Percentiles rank a stretch among this genome's conserved stretches.
These are phyloP conservation scores for Tenualosa ilisha DNA, from an alignment of 2,797 vertebrate species.

Conservation along the genomic window DNA sequence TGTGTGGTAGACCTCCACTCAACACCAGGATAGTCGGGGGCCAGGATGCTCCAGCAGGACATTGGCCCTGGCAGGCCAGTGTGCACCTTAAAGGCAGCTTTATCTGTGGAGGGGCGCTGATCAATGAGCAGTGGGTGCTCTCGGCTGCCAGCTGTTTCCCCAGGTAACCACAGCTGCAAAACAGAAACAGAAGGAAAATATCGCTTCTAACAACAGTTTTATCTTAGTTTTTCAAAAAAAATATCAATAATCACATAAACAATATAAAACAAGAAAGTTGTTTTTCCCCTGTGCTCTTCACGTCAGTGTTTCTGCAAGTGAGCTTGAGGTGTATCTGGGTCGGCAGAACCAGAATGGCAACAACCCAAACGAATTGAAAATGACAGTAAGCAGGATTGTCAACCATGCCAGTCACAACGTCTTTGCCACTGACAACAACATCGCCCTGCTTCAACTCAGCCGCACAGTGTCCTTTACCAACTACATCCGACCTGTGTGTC, in stretches of 20 bases:
- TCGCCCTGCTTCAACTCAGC: constrained; percentile 42
- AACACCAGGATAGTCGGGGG: too few relatives aligned
- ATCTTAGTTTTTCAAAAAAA: too few relatives aligned
- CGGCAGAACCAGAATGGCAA: neutral
- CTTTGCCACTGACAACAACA: neutral
- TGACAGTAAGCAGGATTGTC: neutral
- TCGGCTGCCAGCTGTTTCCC: constrained; percentile 63
- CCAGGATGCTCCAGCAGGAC: too few relatives aligned
- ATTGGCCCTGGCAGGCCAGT: constrained; percentile 51
- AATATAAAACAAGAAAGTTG: neutral
- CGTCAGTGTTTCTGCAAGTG: neutral
- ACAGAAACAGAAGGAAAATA: neutral
- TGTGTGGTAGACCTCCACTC: constrained; percentile 50
- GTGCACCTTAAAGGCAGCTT: constrained; percentile 34
- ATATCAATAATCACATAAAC: too few relatives aligned
- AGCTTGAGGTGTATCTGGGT: neutral
- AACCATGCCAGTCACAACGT: neutral
- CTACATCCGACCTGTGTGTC: constrained; percentile 61
- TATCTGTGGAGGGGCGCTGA: constrained; percentile 69
- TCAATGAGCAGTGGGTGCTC: constrained; percentile 63
- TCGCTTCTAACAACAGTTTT: neutral
- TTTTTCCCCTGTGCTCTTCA: neutral
- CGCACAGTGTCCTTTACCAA: constrained; percentile 40
- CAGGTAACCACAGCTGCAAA: constrained; percentile 38
- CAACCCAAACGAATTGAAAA: neutral